Percentiles rank a stretch among this genome's conserved stretches.
Evolutionary conservation across 2,888 invertebrate genomes (phyloP).

Genomic region (Callosobruchus maculatus): DNA sequence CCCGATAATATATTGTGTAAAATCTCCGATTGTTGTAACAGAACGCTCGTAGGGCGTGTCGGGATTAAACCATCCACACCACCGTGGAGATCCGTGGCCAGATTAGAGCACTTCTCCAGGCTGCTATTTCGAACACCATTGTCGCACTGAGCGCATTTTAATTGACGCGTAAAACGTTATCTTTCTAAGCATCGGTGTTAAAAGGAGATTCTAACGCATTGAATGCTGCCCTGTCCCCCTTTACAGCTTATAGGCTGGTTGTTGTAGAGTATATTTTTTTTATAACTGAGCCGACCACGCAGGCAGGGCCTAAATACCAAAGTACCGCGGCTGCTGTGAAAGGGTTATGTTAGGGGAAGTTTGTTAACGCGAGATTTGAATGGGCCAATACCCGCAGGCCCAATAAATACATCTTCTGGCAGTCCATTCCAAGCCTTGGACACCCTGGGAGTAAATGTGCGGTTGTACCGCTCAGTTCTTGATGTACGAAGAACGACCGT

Average conservation of each 20-base stretch:
- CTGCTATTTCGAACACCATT: constrained; percentile 38
- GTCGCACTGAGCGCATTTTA: constrained; percentile 36
- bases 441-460: too few species aligned
- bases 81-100: not conserved
- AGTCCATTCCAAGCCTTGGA: too few species aligned
- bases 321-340: too few species aligned
- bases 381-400: too few species aligned
- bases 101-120: constrained; percentile 9
- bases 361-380: too few species aligned
- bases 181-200: not conserved
- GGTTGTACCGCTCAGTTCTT: too few species aligned
- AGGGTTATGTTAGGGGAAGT: too few species aligned
- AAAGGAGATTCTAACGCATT: not conserved
- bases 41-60: not conserved
- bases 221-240: not conserved
- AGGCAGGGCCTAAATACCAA: too few species aligned
- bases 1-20: not conserved
- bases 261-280: not conserved
- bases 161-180: constrained; percentile 34
- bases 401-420: too few species aligned
- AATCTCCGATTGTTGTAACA: not conserved
- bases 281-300: too few species aligned
- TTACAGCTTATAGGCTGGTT: not conserved
- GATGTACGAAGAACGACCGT: too few species aligned
- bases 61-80: not conserved